These are phyloP conservation scores for Eriocheir sinensis DNA, from an alignment of 1,140 invertebrate genomes.

Conservation along the genomic window DNA sequence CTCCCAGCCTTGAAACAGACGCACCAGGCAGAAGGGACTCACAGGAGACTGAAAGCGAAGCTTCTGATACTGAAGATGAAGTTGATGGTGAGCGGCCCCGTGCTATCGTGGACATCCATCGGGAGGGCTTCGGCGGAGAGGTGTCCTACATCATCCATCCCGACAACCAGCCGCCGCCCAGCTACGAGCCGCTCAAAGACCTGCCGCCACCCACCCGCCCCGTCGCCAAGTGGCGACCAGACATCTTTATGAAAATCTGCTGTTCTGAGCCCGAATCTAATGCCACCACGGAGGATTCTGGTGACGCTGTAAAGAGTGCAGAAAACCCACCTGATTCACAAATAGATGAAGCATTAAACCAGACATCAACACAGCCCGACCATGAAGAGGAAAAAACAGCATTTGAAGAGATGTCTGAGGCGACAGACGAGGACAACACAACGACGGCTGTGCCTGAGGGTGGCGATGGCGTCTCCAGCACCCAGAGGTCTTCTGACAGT, in stretches of 20 bases:
- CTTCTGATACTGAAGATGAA: background rate
- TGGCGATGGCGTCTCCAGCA: background rate
- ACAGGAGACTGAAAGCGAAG: background rate
- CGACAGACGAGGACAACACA: background rate
- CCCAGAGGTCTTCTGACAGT: slow-evolving; percentile 46
- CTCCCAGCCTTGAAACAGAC: background rate
- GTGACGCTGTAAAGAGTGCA: background rate
- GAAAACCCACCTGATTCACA: background rate
- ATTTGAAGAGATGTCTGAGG: background rate
- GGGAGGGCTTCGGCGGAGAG: slow-evolving; percentile 43
- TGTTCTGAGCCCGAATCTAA: slow-evolving; percentile 35
- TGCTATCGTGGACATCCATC: slow-evolving; percentile 59
- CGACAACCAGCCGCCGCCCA: slow-evolving; percentile 72
- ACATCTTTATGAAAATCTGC: slow-evolving; percentile 69
- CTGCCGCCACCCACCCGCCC: slow-evolving; percentile 50
- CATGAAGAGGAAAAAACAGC: background rate
- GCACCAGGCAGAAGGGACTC: background rate
- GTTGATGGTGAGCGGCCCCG: slow-evolving; percentile 39
- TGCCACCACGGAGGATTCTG: slow-evolving; percentile 29
- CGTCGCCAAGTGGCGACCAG: slow-evolving; percentile 59
- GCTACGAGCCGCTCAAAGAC: slow-evolving; percentile 61
- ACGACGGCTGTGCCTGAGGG: slow-evolving; percentile 33
- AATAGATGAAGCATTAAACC: background rate
- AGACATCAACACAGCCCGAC: background rate
- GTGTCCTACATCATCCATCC: slow-evolving; percentile 75